These are phyloP conservation scores for Gymnobelideus leadbeateri DNA, from an alignment of 2,113 vertebrate genomes.

Conservation along the genomic window DNA sequence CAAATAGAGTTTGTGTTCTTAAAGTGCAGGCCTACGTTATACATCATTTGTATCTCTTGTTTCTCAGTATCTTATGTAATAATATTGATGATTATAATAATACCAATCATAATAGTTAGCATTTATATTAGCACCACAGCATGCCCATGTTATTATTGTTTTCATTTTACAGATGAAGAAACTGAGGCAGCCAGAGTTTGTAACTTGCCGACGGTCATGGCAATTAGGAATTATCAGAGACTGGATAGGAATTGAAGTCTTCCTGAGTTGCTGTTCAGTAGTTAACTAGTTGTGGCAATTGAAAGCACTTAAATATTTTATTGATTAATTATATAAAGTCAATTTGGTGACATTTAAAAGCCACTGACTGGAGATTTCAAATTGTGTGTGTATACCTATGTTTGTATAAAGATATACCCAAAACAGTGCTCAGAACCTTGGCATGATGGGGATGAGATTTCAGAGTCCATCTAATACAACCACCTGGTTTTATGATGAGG, in stretches of 20 bases:
- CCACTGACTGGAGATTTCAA: background rate
- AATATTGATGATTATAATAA: no score
- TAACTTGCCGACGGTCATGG: no score
- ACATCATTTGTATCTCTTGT: no score
- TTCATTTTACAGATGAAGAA: no score
- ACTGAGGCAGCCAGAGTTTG: no score
- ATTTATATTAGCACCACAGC: no score
- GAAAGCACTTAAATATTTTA: background rate
- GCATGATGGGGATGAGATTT: background rate
- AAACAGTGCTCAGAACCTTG: background rate
- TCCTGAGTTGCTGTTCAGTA: background rate
- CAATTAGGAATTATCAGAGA: no score
- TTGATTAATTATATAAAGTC: background rate
- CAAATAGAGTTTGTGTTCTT: background rate
- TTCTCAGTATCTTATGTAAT: no score
- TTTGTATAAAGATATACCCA: background rate
- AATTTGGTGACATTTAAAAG: background rate
- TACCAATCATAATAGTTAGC: no score
- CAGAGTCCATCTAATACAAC: background rate
- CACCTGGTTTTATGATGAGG: background rate
- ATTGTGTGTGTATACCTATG: no score
- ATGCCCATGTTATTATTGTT: no score
- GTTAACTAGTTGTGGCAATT: background rate
- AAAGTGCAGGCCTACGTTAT: background rate
- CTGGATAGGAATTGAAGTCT: background rate